A percentile compares a stretch with the other conserved stretches of the same genome.
Conservation (phyloP, 2,888 invertebrate genomes). For the Pollenia labialis region DNA sequence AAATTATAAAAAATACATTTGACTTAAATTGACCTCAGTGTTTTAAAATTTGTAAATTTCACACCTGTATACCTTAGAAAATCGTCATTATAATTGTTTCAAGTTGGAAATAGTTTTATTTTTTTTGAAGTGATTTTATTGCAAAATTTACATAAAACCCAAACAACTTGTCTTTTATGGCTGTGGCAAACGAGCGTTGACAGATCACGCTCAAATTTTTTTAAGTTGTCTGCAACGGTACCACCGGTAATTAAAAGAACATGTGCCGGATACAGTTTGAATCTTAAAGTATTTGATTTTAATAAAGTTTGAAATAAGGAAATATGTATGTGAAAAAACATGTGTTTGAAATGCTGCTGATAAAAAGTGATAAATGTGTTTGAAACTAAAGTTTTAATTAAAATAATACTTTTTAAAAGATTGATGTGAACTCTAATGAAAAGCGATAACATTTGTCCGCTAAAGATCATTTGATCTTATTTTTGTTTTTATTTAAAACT, state of each 20-base stretch:
- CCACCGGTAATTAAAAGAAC: background rate
- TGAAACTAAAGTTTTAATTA: too few species aligned
- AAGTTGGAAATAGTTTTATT: conserved; percentile 2
- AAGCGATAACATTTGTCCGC: too few species aligned
- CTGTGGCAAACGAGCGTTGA: conserved; percentile 8
- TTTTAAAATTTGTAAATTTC: background rate
- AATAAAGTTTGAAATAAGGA: conserved; percentile 14
- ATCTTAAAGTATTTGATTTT: background rate
- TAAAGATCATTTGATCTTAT: too few species aligned
- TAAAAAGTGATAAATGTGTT: too few species aligned
- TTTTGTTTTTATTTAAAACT: too few species aligned
- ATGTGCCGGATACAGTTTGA: conserved; percentile 28
- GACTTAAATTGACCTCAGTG: too few species aligned
- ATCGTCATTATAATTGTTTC: background rate
- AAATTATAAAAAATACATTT: too few species aligned
- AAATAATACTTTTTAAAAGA: too few species aligned
- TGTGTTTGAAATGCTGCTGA: background rate
- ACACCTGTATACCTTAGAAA: background rate
- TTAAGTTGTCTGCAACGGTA: background rate
- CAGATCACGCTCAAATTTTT: conserved; percentile 12
- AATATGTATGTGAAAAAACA: background rate
- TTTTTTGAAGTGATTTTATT: background rate
- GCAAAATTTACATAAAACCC: conserved; percentile 17
- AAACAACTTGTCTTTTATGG: conserved; percentile 6
- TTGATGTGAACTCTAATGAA: too few species aligned